These are phyloP conservation scores for Cydia strobilella DNA, from an alignment of 1,140 invertebrate species.

Conservation along the genomic window DNA sequence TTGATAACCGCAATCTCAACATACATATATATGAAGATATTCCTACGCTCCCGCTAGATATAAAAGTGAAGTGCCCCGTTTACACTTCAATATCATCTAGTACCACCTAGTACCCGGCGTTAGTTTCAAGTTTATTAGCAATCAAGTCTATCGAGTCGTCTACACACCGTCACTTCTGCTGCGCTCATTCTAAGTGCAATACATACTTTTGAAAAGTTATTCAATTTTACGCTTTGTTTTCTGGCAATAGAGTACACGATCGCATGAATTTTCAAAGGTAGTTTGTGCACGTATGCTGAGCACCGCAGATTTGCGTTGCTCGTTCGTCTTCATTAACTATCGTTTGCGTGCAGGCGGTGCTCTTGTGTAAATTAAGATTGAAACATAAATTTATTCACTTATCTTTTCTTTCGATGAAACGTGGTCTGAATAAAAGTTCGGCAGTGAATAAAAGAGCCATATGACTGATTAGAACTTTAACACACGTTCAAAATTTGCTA, in stretches of 20 bases:
- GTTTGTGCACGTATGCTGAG: background rate
- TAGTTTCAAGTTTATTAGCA: background rate
- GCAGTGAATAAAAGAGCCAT: no score
- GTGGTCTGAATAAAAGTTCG: background rate
- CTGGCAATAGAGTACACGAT: background rate
- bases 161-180: slow-evolving; percentile 6
- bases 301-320: background rate
- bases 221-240: background rate
- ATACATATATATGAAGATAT: background rate
- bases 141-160: slow-evolving; percentile 7
- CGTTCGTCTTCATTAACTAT: slow-evolving; percentile 16
- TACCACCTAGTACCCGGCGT: background rate
- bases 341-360: background rate
- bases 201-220: background rate
- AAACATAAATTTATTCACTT: background rate
- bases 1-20: background rate
- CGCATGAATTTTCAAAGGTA: background rate
- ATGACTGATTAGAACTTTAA: no score
- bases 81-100: background rate
- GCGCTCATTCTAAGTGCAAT: background rate
- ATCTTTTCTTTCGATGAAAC: background rate
- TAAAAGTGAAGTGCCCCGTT: background rate
- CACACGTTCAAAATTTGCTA: no score
- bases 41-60: background rate
- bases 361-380: background rate